phyloP scores from a whole-genome alignment of 1,140 invertebrate species.

The silkworm (Bombyx mori) region DNA sequence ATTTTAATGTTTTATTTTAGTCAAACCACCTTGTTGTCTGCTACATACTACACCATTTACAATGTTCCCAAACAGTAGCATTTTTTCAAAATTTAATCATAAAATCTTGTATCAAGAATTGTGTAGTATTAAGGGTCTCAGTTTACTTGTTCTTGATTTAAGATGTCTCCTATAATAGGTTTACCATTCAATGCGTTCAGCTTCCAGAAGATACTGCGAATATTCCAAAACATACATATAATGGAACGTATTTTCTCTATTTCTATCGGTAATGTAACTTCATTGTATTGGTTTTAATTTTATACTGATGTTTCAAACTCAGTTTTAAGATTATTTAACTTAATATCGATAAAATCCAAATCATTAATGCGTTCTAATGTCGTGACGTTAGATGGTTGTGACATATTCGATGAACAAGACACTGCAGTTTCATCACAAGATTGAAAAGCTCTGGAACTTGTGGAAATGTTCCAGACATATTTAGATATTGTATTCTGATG shows the following conservation, averaged over 20 bases:
- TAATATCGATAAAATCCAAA: conserved; percentile 57
- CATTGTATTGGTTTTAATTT: conserved; percentile 1
- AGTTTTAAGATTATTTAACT: conserved; percentile 47
- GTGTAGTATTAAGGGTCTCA: too few relatives aligned
- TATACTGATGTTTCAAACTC: conserved; percentile 52
- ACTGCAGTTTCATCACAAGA: conserved; percentile 18
- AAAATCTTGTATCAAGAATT: too few relatives aligned
- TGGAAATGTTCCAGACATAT: conserved; percentile 45
- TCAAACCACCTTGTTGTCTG: neutral
- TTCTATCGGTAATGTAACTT: too few relatives aligned
- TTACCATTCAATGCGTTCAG: too few relatives aligned
- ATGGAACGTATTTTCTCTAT: too few relatives aligned
- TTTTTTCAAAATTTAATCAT: too few relatives aligned
- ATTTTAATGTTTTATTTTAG: neutral
- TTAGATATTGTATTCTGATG: conserved; percentile 29
- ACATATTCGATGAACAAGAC: conserved; percentile 5
- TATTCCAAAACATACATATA: too few relatives aligned
- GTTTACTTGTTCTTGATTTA: too few relatives aligned
- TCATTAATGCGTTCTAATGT: conserved; percentile 62
- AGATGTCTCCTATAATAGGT: too few relatives aligned
- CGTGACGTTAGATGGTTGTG: conserved; percentile 45
- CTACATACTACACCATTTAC: neutral
- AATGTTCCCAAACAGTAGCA: too few relatives aligned
- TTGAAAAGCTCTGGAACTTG: conserved; percentile 20
- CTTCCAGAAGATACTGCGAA: too few relatives aligned